Percentiles rank a stretch among this genome's conserved stretches.
Evolutionary conservation across 2,888 invertebrate species (phyloP).

Genomic region (Cremastinae sp.): DNA sequence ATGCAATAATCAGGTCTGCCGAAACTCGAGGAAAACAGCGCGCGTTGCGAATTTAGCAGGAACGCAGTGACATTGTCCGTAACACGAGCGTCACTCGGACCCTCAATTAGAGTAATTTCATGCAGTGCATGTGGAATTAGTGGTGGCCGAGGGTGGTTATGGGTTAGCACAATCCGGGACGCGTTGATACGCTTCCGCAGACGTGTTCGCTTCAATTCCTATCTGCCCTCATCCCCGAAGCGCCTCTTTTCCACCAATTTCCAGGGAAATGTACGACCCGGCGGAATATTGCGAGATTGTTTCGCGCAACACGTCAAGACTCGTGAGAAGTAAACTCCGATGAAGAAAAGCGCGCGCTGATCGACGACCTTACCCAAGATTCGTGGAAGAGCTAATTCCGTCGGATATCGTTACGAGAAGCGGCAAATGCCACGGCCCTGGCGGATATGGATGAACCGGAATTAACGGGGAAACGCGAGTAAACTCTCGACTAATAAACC

Average conservation of each 20-base stretch:
- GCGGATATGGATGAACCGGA: constrained; percentile 8
- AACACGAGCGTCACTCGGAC: constrained; percentile 17
- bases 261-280: background rate
- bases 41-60: too few species aligned
- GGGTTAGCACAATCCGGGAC: background rate
- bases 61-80: too few species aligned
- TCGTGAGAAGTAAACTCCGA: background rate
- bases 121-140: constrained; percentile 26
- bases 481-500: constrained; percentile 30
- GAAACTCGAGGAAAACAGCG: too few species aligned
- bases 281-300: background rate
- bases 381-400: constrained; percentile 34
- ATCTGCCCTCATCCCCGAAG: too few species aligned
- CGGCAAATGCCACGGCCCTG: background rate
- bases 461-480: constrained; percentile 11
- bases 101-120: constrained; percentile 46
- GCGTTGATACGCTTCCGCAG: background rate
- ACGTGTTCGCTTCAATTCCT: background rate
- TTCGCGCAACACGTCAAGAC: background rate
- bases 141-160: background rate
- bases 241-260: too few species aligned
- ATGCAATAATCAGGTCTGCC: too few species aligned
- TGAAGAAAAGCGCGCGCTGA: constrained; percentile 17
- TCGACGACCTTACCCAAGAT: constrained; percentile 40
- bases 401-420: constrained; percentile 1